A percentile compares a stretch with the other conserved stretches of the same genome.
phyloP scores from a whole-genome alignment of 2,113 vertebrate genomes.

The Cairina moschata region DNA sequence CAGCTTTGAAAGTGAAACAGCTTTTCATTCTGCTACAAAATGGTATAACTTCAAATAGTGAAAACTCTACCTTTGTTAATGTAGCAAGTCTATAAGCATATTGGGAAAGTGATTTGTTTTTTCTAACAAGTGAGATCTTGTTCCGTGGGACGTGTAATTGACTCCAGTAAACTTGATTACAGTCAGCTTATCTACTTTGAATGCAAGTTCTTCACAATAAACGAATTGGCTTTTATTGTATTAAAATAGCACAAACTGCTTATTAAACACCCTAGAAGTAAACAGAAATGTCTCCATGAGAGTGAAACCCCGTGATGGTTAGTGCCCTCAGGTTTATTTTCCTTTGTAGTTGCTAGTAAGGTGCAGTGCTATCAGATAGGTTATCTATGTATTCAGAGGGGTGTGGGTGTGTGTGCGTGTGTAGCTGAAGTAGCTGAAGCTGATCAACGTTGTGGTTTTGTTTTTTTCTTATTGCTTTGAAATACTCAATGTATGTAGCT shows the following conservation, averaged over 20 bases:
- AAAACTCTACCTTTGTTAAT: not conserved
- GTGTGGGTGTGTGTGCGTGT: not conserved
- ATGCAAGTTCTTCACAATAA: not conserved
- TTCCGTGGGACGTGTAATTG: not conserved
- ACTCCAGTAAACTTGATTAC: not conserved
- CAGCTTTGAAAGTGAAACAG: not conserved
- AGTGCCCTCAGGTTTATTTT: not conserved
- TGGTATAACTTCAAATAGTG: not conserved
- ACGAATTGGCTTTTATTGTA: not conserved
- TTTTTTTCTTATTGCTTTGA: not conserved
- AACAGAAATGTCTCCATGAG: not conserved
- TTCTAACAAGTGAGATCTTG: not conserved
- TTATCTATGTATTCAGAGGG: not conserved
- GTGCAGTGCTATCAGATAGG: not conserved
- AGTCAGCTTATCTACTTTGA: not conserved
- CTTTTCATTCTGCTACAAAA: not conserved
- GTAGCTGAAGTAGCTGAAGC: not conserved
- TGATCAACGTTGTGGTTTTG: not conserved
- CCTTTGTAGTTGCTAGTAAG: not conserved
- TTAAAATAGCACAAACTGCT: not conserved
- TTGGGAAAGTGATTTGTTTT: not conserved
- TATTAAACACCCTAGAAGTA: not conserved
- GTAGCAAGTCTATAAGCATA: not conserved
- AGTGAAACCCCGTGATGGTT: not conserved
- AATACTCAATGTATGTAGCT: slow-evolving; percentile 77